These are phyloP conservation scores for Hydrophis major DNA, from an alignment of 2,797 vertebrate genomes.

Conservation along the genomic window DNA sequence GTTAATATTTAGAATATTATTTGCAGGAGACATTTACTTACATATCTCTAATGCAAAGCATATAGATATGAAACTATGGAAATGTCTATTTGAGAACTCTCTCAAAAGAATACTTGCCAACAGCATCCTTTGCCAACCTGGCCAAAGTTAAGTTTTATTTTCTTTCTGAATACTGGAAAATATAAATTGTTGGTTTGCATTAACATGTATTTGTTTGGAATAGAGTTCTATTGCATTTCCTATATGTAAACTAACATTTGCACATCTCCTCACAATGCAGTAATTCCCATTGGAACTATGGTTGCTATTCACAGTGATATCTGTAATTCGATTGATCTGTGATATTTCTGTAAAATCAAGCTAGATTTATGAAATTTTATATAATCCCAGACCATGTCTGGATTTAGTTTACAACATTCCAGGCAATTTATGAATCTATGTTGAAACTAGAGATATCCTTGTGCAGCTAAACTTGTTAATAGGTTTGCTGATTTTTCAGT, in stretches of 20 bases:
- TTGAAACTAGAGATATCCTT: not conserved
- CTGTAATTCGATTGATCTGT: not conserved
- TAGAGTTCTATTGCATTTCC: conserved; percentile 20
- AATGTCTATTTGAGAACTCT: conserved; percentile 48
- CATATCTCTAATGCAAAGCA: conserved; percentile 39
- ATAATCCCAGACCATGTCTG: not conserved
- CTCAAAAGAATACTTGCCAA: conserved; percentile 37
- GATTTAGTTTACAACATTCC: not conserved
- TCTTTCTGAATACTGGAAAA: conserved; percentile 37
- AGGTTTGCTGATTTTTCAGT: not conserved
- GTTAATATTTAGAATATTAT: conserved; percentile 44
- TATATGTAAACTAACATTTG: not conserved
- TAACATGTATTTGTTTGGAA: conserved; percentile 42
- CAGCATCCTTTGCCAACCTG: conserved; percentile 36
- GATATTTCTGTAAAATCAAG: conserved; percentile 9
- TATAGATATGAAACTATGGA: conserved; percentile 27
- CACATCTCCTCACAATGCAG: not conserved
- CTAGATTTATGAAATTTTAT: not conserved
- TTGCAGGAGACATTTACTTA: conserved; percentile 51
- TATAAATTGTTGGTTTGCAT: conserved; percentile 1
- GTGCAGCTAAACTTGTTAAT: not conserved
- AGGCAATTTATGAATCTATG: not conserved
- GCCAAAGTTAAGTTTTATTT: conserved; percentile 42
- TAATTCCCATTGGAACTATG: not conserved
- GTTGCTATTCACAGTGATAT: not conserved